These are phyloP conservation scores for Rhagoletis zephyria DNA, from an alignment of 1,140 invertebrate genomes.

Conservation along the genomic window DNA sequence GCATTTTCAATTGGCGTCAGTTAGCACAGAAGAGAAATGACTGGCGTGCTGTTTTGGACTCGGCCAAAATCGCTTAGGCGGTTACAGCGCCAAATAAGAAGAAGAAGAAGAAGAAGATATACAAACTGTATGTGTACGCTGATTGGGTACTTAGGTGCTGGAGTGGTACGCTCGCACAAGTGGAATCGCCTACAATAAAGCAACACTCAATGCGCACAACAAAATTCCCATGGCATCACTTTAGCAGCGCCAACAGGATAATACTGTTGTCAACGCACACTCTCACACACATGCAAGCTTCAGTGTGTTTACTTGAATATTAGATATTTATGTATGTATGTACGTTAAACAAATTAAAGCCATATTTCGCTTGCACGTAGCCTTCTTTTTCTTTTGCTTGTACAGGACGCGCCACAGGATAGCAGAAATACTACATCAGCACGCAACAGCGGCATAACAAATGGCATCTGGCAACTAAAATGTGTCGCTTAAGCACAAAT, in stretches of 20 bases:
- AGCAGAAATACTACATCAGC: background rate
- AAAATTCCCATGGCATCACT: constrained; percentile 25
- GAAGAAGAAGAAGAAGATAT: too few relatives aligned
- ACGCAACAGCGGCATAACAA: background rate
- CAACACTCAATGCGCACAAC: background rate
- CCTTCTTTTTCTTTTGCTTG: background rate
- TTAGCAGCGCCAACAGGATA: background rate
- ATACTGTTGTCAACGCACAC: background rate
- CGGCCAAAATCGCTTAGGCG: too few relatives aligned
- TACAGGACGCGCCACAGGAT: background rate
- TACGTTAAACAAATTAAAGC: background rate
- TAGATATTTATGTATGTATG: too few relatives aligned
- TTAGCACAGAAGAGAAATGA: too few relatives aligned
- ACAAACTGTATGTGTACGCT: background rate
- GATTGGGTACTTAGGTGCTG: background rate
- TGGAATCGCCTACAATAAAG: background rate
- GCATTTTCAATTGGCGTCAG: too few relatives aligned
- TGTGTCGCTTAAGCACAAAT: background rate
- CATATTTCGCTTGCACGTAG: background rate
- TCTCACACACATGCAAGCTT: background rate
- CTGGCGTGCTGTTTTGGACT: too few relatives aligned
- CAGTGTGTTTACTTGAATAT: background rate
- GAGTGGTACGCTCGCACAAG: background rate
- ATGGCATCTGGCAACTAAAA: background rate
- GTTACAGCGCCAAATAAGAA: too few relatives aligned